phyloP scores from a whole-genome alignment of 2,888 invertebrate species.

The Synergus laeviventris region DNA sequence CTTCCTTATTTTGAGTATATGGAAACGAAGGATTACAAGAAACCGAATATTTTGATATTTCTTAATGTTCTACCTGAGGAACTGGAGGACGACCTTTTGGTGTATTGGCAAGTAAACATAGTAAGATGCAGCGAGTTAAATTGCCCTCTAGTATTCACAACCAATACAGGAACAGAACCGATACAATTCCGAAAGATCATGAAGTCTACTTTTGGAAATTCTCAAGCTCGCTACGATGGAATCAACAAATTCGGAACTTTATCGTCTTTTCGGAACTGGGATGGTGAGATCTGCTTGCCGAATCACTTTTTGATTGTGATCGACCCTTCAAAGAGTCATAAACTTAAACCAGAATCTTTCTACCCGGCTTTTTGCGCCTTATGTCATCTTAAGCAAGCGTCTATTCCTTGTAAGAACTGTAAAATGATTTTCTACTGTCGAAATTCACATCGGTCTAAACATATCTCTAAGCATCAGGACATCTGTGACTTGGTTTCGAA shows the following conservation, averaged over 20 bases:
- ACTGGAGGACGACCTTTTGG: neutral
- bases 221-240: neutral
- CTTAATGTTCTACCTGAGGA: neutral
- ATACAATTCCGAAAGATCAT: neutral
- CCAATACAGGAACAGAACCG: neutral
- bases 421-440: neutral
- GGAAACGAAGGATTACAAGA: constrained; percentile 50
- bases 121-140: neutral
- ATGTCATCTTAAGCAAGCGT: neutral
- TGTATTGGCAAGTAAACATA: neutral
- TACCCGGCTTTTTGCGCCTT: neutral
- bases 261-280: no score
- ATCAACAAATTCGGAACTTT: neutral
- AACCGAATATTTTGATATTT: constrained; percentile 62
- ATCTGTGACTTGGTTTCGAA: constrained; percentile 15
- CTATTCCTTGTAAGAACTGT: neutral
- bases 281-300: neutral
- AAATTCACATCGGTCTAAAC: neutral
- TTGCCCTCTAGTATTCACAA: neutral
- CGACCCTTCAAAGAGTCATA: neutral
- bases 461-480: neutral
- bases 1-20: constrained; percentile 61
- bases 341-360: neutral
- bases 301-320: neutral
- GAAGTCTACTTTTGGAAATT: neutral